Base-by-base conservation (phyloP, 2,888 invertebrate species). In the Formica aserva region DNA sequence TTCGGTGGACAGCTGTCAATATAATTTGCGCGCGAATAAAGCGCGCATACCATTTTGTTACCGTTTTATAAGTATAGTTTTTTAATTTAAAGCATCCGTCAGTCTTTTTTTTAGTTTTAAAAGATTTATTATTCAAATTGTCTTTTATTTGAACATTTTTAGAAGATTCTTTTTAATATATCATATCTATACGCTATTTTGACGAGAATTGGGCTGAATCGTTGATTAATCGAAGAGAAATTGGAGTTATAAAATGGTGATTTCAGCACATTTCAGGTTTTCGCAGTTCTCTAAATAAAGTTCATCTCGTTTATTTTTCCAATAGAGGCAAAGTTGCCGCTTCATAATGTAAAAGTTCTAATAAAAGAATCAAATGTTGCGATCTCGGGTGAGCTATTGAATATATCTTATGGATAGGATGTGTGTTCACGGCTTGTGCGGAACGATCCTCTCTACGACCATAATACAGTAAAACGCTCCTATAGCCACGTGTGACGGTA, bases 381-480 rank as follows among this genome's bases (percentile, higher is more conserved):
- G 38, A 52, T 38, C 29, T 15, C 55, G 26, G 18, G 13, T 66
- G 15, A 1, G 3, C 41, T 67, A 26, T 67, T 60, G 71, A 32
- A 66, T 52, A 52, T 77, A 26, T 66, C 22, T 48, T 22, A 52
- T 35, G 52, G 38, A 60, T 26, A 45, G 32, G 9, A 63, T 60
- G 38, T 22, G 11, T 41, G 29, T 69, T n/a, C 41, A 57, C 32
- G 41, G 8, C 2, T n/a, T 41, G 69, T 13, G 38, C n/a, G 41
- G 18, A 71, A 60, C 32, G 57, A 72, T 71, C 38, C 22, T 76
- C 45, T 52, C 35, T 76, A 35, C 67, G 41, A 72, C 77, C 80
- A 65, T 87, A 77, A 83, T 32, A 72, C 66, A 60, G 52, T 78
- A 78, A 84, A 82, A 55, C 66, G 65, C 62, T 9, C 52, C 55